phyloP scores from a whole-genome alignment of 2,797 vertebrate genomes.

The Bovichtus variegatus region DNA sequence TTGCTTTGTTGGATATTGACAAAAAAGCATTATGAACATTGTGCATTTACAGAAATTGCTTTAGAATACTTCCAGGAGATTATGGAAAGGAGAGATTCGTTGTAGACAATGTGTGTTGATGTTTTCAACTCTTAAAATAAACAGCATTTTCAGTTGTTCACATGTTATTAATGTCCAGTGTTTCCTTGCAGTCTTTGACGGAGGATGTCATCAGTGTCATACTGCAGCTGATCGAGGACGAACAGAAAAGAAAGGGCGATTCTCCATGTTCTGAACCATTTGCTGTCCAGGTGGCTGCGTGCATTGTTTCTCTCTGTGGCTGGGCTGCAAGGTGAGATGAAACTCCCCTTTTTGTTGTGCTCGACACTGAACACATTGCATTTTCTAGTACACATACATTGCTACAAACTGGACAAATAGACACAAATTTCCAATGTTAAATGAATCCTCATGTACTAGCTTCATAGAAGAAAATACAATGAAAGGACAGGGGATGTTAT shows the following conservation, averaged over 20 bases:
- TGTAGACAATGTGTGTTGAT: background rate
- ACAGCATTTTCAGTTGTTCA: background rate
- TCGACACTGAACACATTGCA: background rate
- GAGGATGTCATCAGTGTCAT: constrained; percentile 90
- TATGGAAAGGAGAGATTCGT: background rate
- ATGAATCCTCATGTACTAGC: background rate
- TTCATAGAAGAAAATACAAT: background rate
- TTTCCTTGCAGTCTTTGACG: constrained; percentile 86
- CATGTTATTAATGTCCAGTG: background rate
- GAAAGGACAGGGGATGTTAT: background rate
- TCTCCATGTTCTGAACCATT: constrained; percentile 79
- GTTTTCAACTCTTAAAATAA: background rate
- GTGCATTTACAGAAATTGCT: background rate
- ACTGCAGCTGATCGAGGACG: constrained; percentile 90
- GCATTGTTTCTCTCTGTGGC: constrained; percentile 91
- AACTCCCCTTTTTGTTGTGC: background rate
- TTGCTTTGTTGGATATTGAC: background rate
- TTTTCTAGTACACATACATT: background rate
- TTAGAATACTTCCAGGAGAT: background rate
- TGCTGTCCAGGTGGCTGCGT: constrained; percentile 91
- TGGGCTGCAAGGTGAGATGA: constrained; percentile 90
- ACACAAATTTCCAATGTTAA: background rate
- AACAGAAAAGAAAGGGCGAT: constrained; percentile 80
- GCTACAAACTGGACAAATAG: background rate
- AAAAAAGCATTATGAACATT: background rate